A percentile compares a stretch with the other conserved stretches of the same genome.
These are phyloP conservation scores for Sinhomidia bicolor DNA, from an alignment of 2,888 invertebrate genomes.

Conservation along the genomic window DNA sequence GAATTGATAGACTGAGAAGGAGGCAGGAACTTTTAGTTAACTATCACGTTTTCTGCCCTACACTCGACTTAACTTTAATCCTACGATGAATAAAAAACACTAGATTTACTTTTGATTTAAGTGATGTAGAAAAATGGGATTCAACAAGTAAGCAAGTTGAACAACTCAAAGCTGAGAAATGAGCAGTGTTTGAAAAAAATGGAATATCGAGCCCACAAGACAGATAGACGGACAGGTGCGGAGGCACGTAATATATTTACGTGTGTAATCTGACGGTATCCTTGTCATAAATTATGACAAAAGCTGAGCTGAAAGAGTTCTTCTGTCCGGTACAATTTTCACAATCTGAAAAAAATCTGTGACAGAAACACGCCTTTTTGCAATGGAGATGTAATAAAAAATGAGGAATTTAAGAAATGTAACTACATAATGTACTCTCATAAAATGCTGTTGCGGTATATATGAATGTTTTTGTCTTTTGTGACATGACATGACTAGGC, in stretches of 20 bases:
- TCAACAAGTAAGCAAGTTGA: neutral
- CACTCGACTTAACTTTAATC: neutral
- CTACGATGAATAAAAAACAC: neutral
- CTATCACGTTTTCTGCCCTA: constrained; percentile 22
- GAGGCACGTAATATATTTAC: constrained; percentile 49
- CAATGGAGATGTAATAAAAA: too few relatives aligned
- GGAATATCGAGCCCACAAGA: constrained; percentile 14
- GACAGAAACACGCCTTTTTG: constrained; percentile 10
- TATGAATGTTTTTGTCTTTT: neutral
- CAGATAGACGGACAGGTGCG: constrained; percentile 31
- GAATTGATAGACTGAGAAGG: neutral
- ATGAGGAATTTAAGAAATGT: constrained; percentile 3
- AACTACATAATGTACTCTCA: neutral
- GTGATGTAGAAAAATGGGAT: too few relatives aligned
- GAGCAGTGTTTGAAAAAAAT: constrained; percentile 16
- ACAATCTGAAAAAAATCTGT: neutral
- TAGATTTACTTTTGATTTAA: too few relatives aligned
- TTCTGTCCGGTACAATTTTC: constrained; percentile 1
- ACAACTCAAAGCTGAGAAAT: neutral
- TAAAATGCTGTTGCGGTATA: neutral
- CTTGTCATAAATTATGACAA: constrained; percentile 52
- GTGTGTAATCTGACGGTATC: constrained; percentile 21
- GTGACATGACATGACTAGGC: neutral
- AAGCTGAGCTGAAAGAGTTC: neutral
- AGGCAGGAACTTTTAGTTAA: neutral